Conservation (phyloP, 2,797 vertebrate species). For the Platalea minor region DNA sequence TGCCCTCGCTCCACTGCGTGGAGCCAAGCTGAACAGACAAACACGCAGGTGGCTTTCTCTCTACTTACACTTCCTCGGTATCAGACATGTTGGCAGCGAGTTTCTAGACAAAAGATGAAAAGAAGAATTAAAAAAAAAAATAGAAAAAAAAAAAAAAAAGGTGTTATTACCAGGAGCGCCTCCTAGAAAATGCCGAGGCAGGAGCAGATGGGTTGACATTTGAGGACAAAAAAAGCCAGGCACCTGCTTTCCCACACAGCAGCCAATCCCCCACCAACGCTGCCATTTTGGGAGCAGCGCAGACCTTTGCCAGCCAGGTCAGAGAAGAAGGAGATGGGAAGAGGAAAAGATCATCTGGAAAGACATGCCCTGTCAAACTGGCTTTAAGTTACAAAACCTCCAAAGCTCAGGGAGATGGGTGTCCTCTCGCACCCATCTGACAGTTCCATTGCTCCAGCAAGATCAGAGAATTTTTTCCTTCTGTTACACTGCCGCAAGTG, state of each 20-base stretch:
- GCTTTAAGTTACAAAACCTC: background rate
- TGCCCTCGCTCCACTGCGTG: accelerated
- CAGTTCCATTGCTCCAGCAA: background rate
- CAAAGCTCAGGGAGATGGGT: background rate
- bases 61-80: conserved; percentile 92
- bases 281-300: background rate
- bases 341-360: background rate
- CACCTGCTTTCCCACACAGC: background rate
- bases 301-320: background rate
- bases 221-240: background rate
- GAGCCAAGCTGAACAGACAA: background rate
- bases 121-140: background rate
- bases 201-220: conserved; percentile 1
- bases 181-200: background rate
- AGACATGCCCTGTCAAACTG: background rate
- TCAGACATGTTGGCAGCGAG: conserved; percentile 89
- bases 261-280: background rate
- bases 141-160: background rate
- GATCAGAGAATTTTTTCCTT: background rate
- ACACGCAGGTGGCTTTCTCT: background rate
- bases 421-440: background rate
- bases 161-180: background rate
- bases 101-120: conserved; percentile 69
- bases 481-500: background rate
- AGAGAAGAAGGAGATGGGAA: background rate